Percentiles rank a stretch among this genome's conserved stretches.
Evolutionary conservation across 2,888 invertebrate genomes (phyloP).

Genomic region (Caenorhabditis macrosperma): DNA sequence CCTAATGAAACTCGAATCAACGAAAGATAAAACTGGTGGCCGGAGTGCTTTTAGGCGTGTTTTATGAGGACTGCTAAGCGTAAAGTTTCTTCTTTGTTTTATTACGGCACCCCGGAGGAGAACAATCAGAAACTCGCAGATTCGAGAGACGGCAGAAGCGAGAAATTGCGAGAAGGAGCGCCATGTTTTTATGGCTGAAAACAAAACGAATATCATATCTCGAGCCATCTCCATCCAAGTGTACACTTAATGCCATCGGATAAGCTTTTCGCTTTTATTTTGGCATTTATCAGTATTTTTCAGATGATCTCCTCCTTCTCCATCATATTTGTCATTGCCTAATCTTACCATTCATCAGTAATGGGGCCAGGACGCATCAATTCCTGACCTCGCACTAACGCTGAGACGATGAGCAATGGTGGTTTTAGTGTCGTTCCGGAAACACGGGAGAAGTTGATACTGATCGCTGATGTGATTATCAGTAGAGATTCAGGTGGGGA

Average conservation of each 20-base stretch:
- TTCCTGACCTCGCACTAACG: background rate
- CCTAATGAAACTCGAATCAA: constrained; percentile 57
- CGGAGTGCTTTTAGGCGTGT: constrained; percentile 49
- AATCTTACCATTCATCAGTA: constrained; percentile 6
- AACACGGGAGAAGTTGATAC: constrained; percentile 4
- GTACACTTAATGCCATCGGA: constrained; percentile 39
- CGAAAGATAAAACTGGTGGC: constrained; percentile 54
- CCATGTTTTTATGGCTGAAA: background rate
- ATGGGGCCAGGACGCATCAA: background rate
- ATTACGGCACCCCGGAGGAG: constrained; percentile 6
- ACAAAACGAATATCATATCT: constrained; percentile 14
- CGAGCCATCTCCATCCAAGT: constrained; percentile 7
- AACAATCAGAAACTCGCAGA: constrained; percentile 16
- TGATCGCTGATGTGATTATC: constrained; percentile 34
- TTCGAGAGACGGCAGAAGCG: background rate
- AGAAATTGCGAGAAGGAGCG: no score
- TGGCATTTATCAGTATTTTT: constrained; percentile 29
- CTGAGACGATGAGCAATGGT: background rate
- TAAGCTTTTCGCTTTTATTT: constrained; percentile 49
- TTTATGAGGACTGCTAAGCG: constrained; percentile 44
- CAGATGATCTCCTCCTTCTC: constrained; percentile 15
- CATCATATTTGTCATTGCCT: constrained; percentile 7
- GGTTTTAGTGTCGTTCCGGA: background rate
- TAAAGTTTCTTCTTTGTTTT: constrained; percentile 41
- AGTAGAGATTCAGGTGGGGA: no score